These are phyloP conservation scores for Mechanitis messenoides DNA, from an alignment of 2,888 invertebrate species.

Conservation along the genomic window DNA sequence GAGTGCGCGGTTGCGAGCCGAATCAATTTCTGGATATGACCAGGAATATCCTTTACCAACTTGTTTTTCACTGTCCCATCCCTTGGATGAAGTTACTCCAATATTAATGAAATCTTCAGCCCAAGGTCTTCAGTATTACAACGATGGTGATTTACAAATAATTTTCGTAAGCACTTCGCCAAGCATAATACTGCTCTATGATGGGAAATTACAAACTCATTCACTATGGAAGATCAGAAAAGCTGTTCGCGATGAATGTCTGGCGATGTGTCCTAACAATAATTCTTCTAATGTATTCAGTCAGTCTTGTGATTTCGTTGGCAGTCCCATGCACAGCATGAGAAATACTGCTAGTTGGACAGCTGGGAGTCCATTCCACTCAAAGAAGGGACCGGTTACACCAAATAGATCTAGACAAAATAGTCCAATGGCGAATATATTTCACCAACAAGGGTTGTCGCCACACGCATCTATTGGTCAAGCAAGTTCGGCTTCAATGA, in stretches of 20 bases:
- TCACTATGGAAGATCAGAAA: conserved; percentile 88
- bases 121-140: conserved; percentile 76
- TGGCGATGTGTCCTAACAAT: conserved; percentile 75
- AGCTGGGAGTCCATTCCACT: conserved; percentile 61
- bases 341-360: conserved; percentile 56
- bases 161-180: conserved; percentile 86
- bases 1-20: conserved; percentile 58
- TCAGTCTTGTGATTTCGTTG: conserved; percentile 62
- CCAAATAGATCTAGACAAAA: conserved; percentile 58
- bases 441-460: conserved; percentile 67
- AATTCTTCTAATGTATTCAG: conserved; percentile 62
- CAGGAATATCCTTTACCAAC: conserved; percentile 81
- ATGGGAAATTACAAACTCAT: conserved; percentile 85
- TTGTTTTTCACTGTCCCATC: conserved; percentile 91
- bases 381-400: conserved; percentile 49
- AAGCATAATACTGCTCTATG: conserved; percentile 88
- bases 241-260: conserved; percentile 83
- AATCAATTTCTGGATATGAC: conserved; percentile 57
- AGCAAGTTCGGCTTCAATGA: conserved; percentile 63
- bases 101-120: conserved; percentile 82
- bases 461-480: conserved; percentile 68
- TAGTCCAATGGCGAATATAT: conserved; percentile 67
- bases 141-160: conserved; percentile 80
- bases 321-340: conserved; percentile 59
- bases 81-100: conserved; percentile 93